Base-by-base conservation (phyloP, 2,888 invertebrate species). In the Erannis defoliaria region DNA sequence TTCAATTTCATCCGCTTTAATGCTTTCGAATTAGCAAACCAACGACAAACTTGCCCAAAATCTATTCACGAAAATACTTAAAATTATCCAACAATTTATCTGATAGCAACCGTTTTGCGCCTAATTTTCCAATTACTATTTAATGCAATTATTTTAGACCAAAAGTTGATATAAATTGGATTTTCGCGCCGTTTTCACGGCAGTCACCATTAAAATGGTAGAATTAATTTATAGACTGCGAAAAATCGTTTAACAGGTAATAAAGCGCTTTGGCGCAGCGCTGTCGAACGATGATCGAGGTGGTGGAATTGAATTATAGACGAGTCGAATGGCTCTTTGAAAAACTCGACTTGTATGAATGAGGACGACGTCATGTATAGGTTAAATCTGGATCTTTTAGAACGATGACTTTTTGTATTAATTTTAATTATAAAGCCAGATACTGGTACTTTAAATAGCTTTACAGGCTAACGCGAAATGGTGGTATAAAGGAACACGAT, bases 91-190 rank as follows among this genome's bases (percentile, higher is more conserved):
- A 23, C 46, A 14, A 60, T 51, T 55, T 55, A 55, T 50, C 21
- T 33, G 38, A 61, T 50, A 10, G 23, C 18, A 1, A 21, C 16
- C 55, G 31, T 51, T 59, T 40, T 31, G 51, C 18, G 29, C 19
- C 19, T 40, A 51, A 62, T 64, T 21, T 62, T 46, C 45, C 43
- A 49, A 60, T 55, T 68, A 56, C 68, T 72, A 72, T 78, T 81
- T 75, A 73, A 61, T 58, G 55, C 69, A 64, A 16, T 74, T 72
- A 75, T 72, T 74, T 72, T 74, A 71, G 49, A 59, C 61, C 66
- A 72, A 78, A 74, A 81, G 62, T 72, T 73, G 40, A 46, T 53
- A 78, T 80, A 77, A 78, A 79, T 81, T 74, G 74, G 73, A 74
- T 72, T 74, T 74, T 70, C 69, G 68, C 70, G 68, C 67, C 70